A percentile compares a stretch with the other conserved stretches of the same genome.
phyloP scores from a whole-genome alignment of 2,888 invertebrate genomes.

The Anorthoa munda region DNA sequence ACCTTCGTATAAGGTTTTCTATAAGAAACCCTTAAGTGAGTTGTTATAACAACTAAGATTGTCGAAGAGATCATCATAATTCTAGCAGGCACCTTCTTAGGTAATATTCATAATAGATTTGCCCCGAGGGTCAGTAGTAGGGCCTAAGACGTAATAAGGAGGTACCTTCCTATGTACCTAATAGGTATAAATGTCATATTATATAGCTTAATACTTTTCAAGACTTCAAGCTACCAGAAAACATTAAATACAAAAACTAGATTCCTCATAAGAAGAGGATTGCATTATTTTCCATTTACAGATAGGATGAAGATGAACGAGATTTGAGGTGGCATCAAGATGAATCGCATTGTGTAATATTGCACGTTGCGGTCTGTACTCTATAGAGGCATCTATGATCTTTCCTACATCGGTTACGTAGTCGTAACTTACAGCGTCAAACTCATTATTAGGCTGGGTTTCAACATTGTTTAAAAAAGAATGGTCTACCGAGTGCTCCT shows the following conservation, averaged over 20 bases:
- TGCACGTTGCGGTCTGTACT: constrained; percentile 64
- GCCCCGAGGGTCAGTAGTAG: constrained; percentile 1
- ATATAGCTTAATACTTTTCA: background rate
- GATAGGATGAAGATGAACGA: constrained; percentile 44
- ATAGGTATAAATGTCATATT: constrained; percentile 3
- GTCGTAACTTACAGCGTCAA: constrained; percentile 20
- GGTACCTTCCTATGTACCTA: background rate
- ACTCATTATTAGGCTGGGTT: constrained; percentile 42
- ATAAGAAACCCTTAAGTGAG: background rate
- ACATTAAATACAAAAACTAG: constrained; percentile 4
- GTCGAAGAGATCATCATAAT: constrained; percentile 17
- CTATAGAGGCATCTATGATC: constrained; percentile 63
- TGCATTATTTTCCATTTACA: constrained; percentile 10
- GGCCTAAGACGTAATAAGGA: constrained; percentile 4
- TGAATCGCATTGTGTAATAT: constrained; percentile 64
- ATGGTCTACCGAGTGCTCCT: constrained; percentile 61
- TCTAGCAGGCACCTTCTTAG: background rate
- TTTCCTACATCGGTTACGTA: constrained; percentile 45
- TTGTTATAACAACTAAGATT: background rate
- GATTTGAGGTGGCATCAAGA: constrained; percentile 58
- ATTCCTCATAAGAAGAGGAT: constrained; percentile 1
- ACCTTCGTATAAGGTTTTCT: background rate
- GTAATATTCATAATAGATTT: constrained; percentile 14
- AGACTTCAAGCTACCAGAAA: background rate
- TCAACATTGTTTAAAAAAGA: constrained; percentile 52